Base-by-base conservation (phyloP, 92 coral and sea anemone species). In the Plumapathes pennacea region DNA sequence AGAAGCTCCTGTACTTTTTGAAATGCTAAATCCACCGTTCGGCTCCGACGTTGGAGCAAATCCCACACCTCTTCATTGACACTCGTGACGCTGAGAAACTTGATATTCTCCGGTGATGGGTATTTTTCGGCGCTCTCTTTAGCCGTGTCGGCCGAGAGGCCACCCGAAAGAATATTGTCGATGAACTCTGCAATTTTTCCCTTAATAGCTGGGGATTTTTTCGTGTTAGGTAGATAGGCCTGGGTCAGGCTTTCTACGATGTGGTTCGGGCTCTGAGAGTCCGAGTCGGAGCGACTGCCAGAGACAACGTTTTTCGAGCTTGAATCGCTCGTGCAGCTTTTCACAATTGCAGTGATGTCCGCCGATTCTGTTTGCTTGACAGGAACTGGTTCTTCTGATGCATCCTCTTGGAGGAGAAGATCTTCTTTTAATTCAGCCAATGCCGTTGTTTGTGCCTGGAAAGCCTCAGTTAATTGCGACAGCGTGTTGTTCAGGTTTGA, bases 61-160 rank as follows among this genome's bases (percentile, higher is more conserved):
- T 72, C 86, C 86, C 76, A 80, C 10, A 80, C 46, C 47, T 80
- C 76, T 39, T 72, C 71, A 42, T 72, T 80, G 3, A 81, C 76
- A 30, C 49, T 50, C 8, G 51, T 49, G 38, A 74, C 39, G 7
- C 18, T 34, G 2, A 71, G 38, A 27, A 29, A 31, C 50, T 56
- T 38, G 46, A 45, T 28, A 54, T 79, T 79, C 23, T 73, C 68
- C 14, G 69, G 85, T 11, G 80, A 67, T 13, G 63, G 52, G 38
- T 78, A 71, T 62, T 78, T 70, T 38, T 60, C 80, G 11, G 54
- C 80, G 5, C 55, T 71, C 40, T 71, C 85, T 36, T 78, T 71
- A 4, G 30, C 77, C 54, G 63, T 58, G 31, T 64, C 62, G 38
- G 54, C 45, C 4, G 70, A 40, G 23, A 69, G 43, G 22, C 51